Evolutionary conservation across 2,888 invertebrate genomes (phyloP), one percentile per base, ranked within the genome.

Genomic region (Netelia virgata): DNA sequence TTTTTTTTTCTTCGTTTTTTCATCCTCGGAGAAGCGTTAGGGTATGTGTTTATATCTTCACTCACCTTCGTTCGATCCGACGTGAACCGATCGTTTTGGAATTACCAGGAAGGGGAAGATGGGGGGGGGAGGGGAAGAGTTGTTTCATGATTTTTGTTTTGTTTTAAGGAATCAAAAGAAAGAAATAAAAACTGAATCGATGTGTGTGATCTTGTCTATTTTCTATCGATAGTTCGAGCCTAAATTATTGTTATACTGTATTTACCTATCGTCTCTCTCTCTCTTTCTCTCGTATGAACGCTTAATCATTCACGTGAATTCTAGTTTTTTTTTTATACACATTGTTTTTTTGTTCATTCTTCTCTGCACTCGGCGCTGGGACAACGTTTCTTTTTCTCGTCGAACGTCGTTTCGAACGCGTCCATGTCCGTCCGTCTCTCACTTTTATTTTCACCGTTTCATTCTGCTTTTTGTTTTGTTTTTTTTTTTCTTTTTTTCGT

Each of bases 181-280:
- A 59, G 28, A 59, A 81, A 73, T 73, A 76, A 77, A 86, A 85
- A 87, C 79, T 88, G 84, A 89, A 87, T 90, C 89, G 90, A 88
- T 90, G 90, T 92, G 91, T 91, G 91, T 92, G 91, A 92, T 90
- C 89, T 91, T 91, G 91, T 92, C 92, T 92, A 92, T 92, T 92
- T 92, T 90, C 91, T 92, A 91, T 92, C 90, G 90, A 91, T 91
- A 91, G 86, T 90, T 92, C 88, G 91, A 91, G 91, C 89, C 91
- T 92, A 91, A 92, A 91, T 90, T 91, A 92, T 90, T 90, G 88
- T 91, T 92, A 92, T 92, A 92, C 88, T 90, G 90, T 91, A 91
- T 90, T 91, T 89, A 89, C 88, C 91, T 92, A 91, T 90, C 89
- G 89, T 90, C 88, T 50, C 28, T 81, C 43, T 50, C 16, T 53